A percentile compares a stretch with the other conserved stretches of the same genome.
Conservation (phyloP, 2,113 vertebrate genomes). For the Leucosticte australis region DNA sequence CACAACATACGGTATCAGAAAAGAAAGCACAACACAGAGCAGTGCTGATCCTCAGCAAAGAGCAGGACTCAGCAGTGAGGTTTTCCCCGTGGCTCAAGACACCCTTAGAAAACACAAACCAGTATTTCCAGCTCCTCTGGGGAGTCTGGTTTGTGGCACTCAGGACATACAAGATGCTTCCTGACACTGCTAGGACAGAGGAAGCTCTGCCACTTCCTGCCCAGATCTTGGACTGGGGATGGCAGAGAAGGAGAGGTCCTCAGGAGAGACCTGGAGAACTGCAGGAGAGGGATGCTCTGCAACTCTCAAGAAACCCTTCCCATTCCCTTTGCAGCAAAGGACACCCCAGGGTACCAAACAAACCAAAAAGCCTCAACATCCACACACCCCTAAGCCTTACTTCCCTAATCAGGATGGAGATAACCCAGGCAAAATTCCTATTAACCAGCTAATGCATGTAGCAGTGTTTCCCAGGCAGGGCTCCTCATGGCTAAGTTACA, state of each 20-base stretch:
- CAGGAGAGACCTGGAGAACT: neutral
- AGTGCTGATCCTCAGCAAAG: neutral
- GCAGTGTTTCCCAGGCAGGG: neutral
- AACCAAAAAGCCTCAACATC: neutral
- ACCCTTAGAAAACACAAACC: neutral
- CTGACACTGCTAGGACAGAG: neutral
- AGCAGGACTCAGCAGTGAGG: neutral
- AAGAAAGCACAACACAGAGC: neutral
- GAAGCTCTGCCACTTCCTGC: neutral
- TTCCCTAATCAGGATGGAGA: neutral
- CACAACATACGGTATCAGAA: neutral
- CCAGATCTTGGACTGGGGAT: rapidly evolving
- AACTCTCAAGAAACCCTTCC: neutral
- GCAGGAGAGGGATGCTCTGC: neutral
- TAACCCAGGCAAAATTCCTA: slow-evolving; percentile 3
- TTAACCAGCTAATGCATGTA: neutral
- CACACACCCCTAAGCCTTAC: neutral
- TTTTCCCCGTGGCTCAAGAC: neutral
- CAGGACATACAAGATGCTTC: neutral
- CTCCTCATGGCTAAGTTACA: slow-evolving; percentile 30
- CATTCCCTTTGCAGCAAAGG: neutral
- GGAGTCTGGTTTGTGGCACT: neutral
- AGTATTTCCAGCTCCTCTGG: neutral
- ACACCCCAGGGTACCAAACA: neutral
- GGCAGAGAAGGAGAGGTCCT: neutral